Conservation (phyloP, 2,888 invertebrate species). For the Meloe dianella region DNA sequence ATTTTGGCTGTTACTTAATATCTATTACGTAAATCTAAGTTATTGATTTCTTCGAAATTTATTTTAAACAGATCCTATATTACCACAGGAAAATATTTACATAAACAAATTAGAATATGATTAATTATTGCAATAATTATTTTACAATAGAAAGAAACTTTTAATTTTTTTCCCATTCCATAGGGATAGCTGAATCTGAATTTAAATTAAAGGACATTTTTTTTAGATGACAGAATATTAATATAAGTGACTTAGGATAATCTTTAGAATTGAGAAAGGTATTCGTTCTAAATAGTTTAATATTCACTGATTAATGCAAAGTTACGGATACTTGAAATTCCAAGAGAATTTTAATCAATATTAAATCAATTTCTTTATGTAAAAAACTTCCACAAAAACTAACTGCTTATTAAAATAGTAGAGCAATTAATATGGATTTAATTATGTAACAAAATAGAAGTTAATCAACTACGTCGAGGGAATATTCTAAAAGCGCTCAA, state of each 20-base stretch:
- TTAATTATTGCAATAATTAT: not conserved
- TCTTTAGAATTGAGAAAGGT: not conserved
- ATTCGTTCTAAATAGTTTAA: not conserved
- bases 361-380: not conserved
- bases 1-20: not conserved
- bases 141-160: too few relatives aligned
- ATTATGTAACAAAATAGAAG: too few relatives aligned
- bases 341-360: not conserved
- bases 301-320: not conserved
- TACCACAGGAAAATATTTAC: not conserved
- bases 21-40: not conserved
- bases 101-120: not conserved
- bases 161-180: too few relatives aligned
- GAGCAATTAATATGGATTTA: too few relatives aligned
- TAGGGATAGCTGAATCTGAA: not conserved
- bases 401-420: not conserved
- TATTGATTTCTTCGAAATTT: not conserved
- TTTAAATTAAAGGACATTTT: not conserved
- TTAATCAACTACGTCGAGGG: too few relatives aligned
- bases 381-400: not conserved
- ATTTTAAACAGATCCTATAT: not conserved
- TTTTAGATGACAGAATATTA: not conserved
- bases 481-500: not conserved
- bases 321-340: slow-evolving; percentile 7
- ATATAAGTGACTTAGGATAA: not conserved